phyloP scores from a whole-genome alignment of 2,797 vertebrate genomes.

The Nannoperca australis region DNA sequence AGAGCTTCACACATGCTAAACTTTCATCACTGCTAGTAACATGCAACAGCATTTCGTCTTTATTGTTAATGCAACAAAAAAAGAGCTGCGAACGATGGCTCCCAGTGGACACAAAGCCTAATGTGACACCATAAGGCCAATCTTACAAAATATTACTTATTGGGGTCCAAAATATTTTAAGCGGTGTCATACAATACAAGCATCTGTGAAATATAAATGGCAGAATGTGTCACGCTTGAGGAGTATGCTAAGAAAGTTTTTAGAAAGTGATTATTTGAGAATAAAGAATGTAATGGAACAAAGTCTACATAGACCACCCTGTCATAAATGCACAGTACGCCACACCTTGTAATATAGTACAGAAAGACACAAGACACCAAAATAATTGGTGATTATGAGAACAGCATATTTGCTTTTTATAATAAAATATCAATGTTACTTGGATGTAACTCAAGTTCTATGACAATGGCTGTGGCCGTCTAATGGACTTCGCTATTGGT shows the following conservation, averaged over 20 bases:
- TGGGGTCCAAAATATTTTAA: constrained; percentile 68
- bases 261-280: constrained; percentile 10
- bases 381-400: constrained; percentile 1
- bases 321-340: constrained; percentile 12
- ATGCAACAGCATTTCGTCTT: constrained; percentile 40
- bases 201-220: constrained; percentile 56
- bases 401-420: constrained; percentile 1
- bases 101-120: constrained; percentile 69
- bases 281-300: not conserved
- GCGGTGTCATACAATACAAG: constrained; percentile 53
- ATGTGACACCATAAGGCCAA: constrained; percentile 53
- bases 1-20: constrained; percentile 35
- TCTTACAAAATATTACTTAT: constrained; percentile 65
- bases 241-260: constrained; percentile 69
- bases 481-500: not conserved
- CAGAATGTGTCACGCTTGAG: constrained; percentile 74
- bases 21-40: constrained; percentile 36
- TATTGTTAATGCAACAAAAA: constrained; percentile 15
- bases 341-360: not conserved
- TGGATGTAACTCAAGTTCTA: constrained; percentile 11
- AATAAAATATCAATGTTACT: not conserved
- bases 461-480: not conserved
- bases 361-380: constrained; percentile 22
- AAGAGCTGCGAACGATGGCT: constrained; percentile 29
- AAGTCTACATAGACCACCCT: not conserved